Base-by-base conservation (phyloP, 2,113 vertebrate species). In the Seriola rivoliana region DNA sequence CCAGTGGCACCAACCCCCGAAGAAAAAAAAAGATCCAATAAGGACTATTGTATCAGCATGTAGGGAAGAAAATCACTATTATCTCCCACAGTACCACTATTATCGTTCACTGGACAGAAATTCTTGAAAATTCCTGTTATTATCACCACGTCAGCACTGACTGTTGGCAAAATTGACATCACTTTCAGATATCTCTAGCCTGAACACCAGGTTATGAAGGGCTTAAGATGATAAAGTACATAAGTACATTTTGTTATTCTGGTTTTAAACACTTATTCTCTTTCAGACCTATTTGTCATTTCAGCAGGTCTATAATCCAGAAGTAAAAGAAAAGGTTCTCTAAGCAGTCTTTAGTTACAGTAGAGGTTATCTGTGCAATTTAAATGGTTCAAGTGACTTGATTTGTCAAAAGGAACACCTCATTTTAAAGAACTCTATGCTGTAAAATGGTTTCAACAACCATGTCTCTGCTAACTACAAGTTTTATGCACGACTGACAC, bases 211-310 rank as follows among this genome's bases (percentile, higher is more conserved):
- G 46, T 68, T 82, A 55, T 64, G 34, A 59, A 81, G 23, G 75
- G 36, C 44, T 85, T 64, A 65, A 68, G 32, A 59, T 67, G 66
- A 82, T 74, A 77, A 82, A 74, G 48, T 69, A 36, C 44, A 65
- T 42, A 81, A 84, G 78, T 68, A 57, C 65, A 71, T 82, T 52
- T 55, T 87, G 69, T 81, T 87, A 85, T 59, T 83, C 72, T 59
- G 2, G 66, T 87, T 87, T 86, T 29, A 75, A 66, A 46, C 44
- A 36, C 68, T 75, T 80, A 66, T 25, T 32, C 34, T 77, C 46
- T 54, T 54, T 55, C 38, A 69, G 59, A 52, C 69, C 29, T n/a
- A 17, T 57, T 54, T 48, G 29, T 54, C 52, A 74, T 69, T 70
- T 67, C 58, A 67, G 40, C n/a, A 44, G 1, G 21, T 71, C 65